These are phyloP conservation scores for Diogma glabrata DNA, from an alignment of 2,888 invertebrate genomes.

Conservation along the genomic window DNA sequence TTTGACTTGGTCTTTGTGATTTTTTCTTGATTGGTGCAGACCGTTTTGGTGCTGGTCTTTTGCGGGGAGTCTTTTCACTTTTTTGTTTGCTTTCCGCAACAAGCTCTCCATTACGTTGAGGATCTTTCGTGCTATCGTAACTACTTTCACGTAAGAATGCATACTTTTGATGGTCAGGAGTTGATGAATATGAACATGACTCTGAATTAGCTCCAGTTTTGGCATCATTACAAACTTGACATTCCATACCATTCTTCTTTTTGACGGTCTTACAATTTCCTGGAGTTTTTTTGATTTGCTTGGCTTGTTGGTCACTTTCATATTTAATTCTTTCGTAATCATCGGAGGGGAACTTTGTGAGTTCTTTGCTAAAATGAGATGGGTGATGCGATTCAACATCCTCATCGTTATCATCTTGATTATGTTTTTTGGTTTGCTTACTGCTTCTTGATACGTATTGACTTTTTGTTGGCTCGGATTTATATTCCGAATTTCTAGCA, in stretches of 20 bases:
- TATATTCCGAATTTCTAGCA: neutral
- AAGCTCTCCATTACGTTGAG: neutral
- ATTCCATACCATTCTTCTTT: slow-evolving; percentile 45
- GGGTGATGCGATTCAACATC: slow-evolving; percentile 2
- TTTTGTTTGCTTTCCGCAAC: neutral
- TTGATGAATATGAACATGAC: slow-evolving; percentile 65
- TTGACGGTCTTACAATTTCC: slow-evolving; percentile 51
- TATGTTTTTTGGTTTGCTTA: slow-evolving; percentile 3
- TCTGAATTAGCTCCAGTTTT: slow-evolving; percentile 66
- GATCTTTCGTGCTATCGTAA: slow-evolving; percentile 43
- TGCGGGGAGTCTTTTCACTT: neutral
- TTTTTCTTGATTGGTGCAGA: too few relatives aligned
- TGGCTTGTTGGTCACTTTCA: slow-evolving; percentile 48
- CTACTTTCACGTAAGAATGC: slow-evolving; percentile 53
- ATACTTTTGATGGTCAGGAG: slow-evolving; percentile 58
- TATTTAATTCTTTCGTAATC: slow-evolving; percentile 46
- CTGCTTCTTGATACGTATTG: too few relatives aligned
- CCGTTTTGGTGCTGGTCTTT: neutral
- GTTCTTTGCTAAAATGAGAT: neutral
- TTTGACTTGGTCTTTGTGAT: too few relatives aligned
- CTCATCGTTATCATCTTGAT: neutral
- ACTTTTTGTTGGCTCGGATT: neutral
- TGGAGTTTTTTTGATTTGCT: slow-evolving; percentile 47
- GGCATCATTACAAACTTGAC: slow-evolving; percentile 61
- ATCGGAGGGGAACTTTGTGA: slow-evolving; percentile 35